Evolutionary conservation across 2,797 vertebrate species (phyloP).

Genomic region (Enteromius radiatus): DNA sequence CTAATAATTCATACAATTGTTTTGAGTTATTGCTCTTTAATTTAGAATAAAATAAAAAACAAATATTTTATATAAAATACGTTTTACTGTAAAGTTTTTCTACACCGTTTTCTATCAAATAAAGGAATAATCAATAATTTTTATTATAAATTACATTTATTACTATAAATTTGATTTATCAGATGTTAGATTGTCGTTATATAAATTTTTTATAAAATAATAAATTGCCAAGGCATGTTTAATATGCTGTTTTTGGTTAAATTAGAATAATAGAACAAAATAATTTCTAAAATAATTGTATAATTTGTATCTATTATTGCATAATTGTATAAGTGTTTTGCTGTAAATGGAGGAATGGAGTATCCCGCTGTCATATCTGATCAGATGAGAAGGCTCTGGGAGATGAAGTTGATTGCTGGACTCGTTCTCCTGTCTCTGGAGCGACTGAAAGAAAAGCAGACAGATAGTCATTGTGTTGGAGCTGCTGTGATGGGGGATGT

Average conservation of each 20-base stretch:
- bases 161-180: not conserved
- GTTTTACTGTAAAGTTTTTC: not conserved
- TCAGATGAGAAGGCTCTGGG: not conserved
- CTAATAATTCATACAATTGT: too few relatives aligned
- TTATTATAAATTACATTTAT: too few relatives aligned
- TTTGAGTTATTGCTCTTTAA: too few relatives aligned
- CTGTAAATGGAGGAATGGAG: too few relatives aligned
- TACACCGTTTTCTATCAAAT: not conserved
- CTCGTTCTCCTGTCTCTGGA: too few relatives aligned
- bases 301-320: not conserved
- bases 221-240: not conserved
- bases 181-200: not conserved
- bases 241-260: not conserved
- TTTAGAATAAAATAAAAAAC: too few relatives aligned
- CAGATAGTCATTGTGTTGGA: constrained; percentile 55
- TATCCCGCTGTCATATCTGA: too few relatives aligned
- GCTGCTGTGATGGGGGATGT: not conserved
- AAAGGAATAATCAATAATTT: not conserved
- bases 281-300: not conserved
- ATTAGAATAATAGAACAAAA: not conserved
- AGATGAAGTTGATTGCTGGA: not conserved
- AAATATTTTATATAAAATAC: too few relatives aligned
- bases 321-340: too few relatives aligned
- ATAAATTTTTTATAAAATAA: not conserved
- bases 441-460: not conserved